Conservation (phyloP, 1,140 invertebrate species). For the Nasonia longicornis region DNA sequence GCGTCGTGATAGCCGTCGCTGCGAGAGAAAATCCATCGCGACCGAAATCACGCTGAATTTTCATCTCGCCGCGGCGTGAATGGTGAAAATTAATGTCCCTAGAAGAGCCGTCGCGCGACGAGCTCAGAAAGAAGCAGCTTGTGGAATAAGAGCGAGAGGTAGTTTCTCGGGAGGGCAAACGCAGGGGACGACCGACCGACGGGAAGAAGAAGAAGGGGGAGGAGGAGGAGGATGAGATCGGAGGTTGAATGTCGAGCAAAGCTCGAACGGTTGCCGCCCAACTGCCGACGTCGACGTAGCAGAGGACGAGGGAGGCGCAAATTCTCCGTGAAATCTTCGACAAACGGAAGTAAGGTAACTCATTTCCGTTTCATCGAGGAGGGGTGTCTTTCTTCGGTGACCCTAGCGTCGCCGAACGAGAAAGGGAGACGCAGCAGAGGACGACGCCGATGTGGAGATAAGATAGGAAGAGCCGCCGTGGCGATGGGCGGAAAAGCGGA, state of each 20-base stretch:
- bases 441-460: neutral
- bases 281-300: neutral
- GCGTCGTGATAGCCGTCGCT: neutral
- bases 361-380: slow-evolving; percentile 58
- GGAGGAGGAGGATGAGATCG: neutral
- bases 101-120: neutral
- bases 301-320: slow-evolving; percentile 45
- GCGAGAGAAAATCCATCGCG: neutral
- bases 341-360: slow-evolving; percentile 57
- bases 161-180: slow-evolving; percentile 8
- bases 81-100: slow-evolving; percentile 38
- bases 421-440: neutral
- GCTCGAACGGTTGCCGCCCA: neutral
- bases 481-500: slow-evolving; percentile 44
- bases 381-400: neutral
- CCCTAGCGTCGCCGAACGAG: neutral
- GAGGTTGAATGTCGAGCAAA: slow-evolving; percentile 5
- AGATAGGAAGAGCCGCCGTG: neutral
- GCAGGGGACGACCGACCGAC: neutral
- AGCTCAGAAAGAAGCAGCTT: neutral
- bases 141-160: neutral
- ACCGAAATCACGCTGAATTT: slow-evolving; percentile 33
- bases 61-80: slow-evolving; percentile 27
- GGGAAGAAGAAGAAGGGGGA: neutral
- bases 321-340: slow-evolving; percentile 58